Conservation (phyloP, 37 sponge, comb jelly and placozoan genomes). For the Amphimedon queenslandica region DNA sequence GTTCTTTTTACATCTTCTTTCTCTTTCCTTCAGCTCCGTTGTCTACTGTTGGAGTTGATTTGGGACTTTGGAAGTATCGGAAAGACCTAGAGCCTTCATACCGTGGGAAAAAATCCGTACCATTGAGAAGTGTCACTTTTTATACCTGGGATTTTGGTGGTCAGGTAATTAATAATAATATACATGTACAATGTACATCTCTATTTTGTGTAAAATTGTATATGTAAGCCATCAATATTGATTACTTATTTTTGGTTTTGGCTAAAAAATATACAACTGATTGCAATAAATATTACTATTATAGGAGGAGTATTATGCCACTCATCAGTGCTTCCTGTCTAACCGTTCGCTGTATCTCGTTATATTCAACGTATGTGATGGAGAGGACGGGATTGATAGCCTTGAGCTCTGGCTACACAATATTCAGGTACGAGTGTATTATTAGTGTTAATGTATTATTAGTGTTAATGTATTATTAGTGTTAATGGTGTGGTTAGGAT, state of each 20-base stretch:
- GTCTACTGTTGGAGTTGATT: conserved; percentile 90
- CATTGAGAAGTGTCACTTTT: conserved; percentile 71
- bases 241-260: no score
- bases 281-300: no score
- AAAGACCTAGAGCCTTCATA: conserved; percentile 58
- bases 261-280: no score
- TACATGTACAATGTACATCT: no score
- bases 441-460: no score
- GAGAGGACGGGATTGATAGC: conserved; percentile 70
- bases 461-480: no score
- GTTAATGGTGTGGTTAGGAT: neutral
- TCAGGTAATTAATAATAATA: conserved; percentile 73
- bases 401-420: conserved; percentile 87
- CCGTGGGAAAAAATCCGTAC: conserved; percentile 19
- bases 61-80: conserved; percentile 86
- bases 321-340: conserved; percentile 93
- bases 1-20: neutral
- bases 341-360: conserved; percentile 80
- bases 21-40: conserved; percentile 29
- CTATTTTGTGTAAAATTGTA: no score
- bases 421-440: conserved; percentile 67
- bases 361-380: conserved; percentile 63
- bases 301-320: conserved; percentile 92
- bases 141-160: conserved; percentile 95
- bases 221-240: no score